These are phyloP conservation scores for Rafetus swinhoei DNA, from an alignment of 2,113 vertebrate species.

Conservation along the genomic window DNA sequence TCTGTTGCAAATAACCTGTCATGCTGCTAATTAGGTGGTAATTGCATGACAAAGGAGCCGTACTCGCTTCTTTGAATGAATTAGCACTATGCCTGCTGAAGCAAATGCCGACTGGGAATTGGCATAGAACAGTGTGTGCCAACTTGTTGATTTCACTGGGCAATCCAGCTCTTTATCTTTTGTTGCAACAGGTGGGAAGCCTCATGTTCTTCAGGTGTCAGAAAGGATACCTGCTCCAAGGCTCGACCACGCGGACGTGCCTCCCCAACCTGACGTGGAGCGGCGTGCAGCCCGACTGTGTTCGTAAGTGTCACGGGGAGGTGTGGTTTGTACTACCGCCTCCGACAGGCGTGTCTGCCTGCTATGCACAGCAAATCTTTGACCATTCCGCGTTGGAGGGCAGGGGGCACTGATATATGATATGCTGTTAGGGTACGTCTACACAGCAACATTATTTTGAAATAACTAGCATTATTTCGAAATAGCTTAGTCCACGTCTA, in stretches of 20 bases:
- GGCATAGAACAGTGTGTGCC: rapidly evolving
- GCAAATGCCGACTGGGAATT: not conserved
- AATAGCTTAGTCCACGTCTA: too few relatives aligned
- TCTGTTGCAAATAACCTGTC: not conserved
- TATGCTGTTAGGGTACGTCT: rapidly evolving
- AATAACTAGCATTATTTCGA: too few relatives aligned
- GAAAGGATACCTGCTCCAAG: conserved; percentile 96
- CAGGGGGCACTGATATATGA: not conserved
- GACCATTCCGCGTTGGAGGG: rapidly evolving
- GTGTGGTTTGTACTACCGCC: rapidly evolving
- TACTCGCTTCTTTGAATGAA: rapidly evolving
- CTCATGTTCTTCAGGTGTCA: conserved; percentile 92
- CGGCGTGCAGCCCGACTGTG: conserved; percentile 92
- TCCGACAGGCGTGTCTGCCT: rapidly evolving
- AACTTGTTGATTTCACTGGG: rapidly evolving
- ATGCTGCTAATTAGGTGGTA: not conserved
- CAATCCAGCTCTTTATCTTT: not conserved
- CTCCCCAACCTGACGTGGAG: conserved; percentile 98
- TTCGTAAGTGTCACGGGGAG: conserved; percentile 82
- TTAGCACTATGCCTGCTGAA: not conserved
- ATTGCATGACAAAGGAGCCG: not conserved
- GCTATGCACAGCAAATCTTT: rapidly evolving
- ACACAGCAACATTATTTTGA: too few relatives aligned
- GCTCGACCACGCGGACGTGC: conserved; percentile 95
- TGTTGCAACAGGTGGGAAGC: conserved; percentile 81